phyloP scores from a whole-genome alignment of 2,113 vertebrate genomes.

The Paramisgurnus dabryanus region DNA sequence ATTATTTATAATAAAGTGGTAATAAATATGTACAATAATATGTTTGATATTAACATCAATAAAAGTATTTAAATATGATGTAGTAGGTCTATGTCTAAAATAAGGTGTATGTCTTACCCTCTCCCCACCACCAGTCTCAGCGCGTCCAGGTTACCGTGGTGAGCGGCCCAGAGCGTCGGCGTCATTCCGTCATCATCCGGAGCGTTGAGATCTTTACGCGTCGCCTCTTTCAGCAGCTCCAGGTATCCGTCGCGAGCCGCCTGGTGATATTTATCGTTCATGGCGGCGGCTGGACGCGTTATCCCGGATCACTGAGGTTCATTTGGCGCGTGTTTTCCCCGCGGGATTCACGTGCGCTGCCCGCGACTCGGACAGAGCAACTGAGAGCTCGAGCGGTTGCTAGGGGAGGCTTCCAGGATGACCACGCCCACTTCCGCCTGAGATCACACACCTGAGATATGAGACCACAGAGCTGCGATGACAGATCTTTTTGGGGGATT shows the following conservation, averaged over 20 bases:
- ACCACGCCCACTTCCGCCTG: conserved; percentile 13
- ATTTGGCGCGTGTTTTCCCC: conserved; percentile 36
- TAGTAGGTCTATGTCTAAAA: not conserved
- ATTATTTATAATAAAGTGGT: too few species aligned
- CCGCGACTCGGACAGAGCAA: not conserved
- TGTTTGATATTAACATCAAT: too few species aligned
- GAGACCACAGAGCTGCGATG: not conserved
- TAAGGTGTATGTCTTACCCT: conserved; percentile 79
- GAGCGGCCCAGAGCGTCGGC: conserved; percentile 91
- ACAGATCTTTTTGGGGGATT: not conserved
- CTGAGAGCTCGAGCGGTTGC: not conserved
- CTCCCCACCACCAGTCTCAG: conserved; percentile 86
- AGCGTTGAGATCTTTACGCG: conserved; percentile 88
- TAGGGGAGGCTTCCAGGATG: not conserved
- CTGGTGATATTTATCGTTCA: conserved; percentile 92
- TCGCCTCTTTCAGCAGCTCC: conserved; percentile 87
- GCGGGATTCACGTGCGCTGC: conserved; percentile 13
- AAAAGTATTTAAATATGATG: not conserved
- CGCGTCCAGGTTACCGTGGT: conserved; percentile 88
- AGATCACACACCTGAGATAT: conserved; percentile 9
- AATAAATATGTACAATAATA: too few species aligned
- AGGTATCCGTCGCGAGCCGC: conserved; percentile 90
- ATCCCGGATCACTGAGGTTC: conserved; percentile 34
- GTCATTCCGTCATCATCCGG: conserved; percentile 95
- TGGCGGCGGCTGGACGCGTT: conserved; percentile 59